Evolutionary conservation across 2,113 vertebrate species (phyloP).

Genomic region (Ictalurus furcatus): DNA sequence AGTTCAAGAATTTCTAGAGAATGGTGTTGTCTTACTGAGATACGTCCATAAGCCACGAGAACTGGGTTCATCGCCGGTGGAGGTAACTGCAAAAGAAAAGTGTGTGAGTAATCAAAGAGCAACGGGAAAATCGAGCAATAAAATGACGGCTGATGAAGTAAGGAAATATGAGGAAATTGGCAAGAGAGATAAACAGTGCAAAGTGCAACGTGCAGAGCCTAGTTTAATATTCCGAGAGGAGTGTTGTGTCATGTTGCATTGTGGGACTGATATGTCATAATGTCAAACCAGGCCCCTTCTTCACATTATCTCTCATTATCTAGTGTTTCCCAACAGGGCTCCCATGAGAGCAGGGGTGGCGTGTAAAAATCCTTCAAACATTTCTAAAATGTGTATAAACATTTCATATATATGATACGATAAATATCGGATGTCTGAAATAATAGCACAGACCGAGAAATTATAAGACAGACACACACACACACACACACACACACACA

Average conservation of each 20-base stretch:
- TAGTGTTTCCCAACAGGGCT: no score
- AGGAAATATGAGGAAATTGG: not conserved
- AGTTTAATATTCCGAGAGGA: not conserved
- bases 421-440: no score
- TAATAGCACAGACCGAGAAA: no score
- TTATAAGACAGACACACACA: no score
- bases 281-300: not conserved
- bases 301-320: not conserved
- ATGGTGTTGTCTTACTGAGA: slow-evolving; percentile 79
- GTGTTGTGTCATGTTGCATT: not conserved
- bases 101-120: not conserved
- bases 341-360: no score
- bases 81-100: slow-evolving; percentile 77
- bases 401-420: no score
- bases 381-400: no score
- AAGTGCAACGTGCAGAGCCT: not conserved
- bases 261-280: not conserved
- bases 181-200: not conserved
- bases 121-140: not conserved
- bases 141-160: not conserved
- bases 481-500: no score
- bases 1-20: not conserved
- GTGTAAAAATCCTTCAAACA: no score
- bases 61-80: slow-evolving; percentile 81
- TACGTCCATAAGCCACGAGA: slow-evolving; percentile 83